These are phyloP conservation scores for Dendrocincla tyrannina DNA, from an alignment of 2,797 vertebrate species.

Conservation along the genomic window DNA sequence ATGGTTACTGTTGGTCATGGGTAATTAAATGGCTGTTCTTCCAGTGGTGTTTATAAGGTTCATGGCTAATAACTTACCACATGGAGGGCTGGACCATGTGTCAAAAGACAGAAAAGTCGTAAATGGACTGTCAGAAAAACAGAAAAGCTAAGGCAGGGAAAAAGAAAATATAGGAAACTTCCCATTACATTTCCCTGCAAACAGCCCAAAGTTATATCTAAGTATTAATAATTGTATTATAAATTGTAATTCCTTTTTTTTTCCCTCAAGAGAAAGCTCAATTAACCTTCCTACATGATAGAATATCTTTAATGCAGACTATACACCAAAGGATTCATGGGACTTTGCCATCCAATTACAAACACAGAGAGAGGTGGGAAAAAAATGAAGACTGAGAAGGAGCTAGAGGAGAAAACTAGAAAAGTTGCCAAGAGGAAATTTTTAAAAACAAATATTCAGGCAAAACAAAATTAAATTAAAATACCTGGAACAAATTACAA, in stretches of 20 bases:
- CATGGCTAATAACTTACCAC: slow-evolving; percentile 33
- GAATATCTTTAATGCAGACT: background rate
- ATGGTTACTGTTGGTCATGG: slow-evolving; percentile 21
- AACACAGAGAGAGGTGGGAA: background rate
- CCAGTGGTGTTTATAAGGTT: slow-evolving; percentile 23
- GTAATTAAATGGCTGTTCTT: slow-evolving; percentile 42
- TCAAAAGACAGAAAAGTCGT: background rate
- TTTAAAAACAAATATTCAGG: background rate
- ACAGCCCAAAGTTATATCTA: background rate
- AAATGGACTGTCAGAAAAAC: background rate
- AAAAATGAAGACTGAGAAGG: background rate
- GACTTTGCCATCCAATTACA: background rate
- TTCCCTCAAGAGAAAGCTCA: background rate
- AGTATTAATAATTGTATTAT: background rate
- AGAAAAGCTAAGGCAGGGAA: background rate
- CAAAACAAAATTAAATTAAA: background rate
- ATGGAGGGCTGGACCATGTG: background rate
- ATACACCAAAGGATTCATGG: background rate
- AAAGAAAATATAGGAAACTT: background rate
- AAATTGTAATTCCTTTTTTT: background rate
- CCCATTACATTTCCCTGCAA: background rate
- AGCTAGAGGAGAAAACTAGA: background rate
- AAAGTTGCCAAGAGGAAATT: background rate
- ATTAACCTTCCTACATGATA: background rate
- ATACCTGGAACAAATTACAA: background rate